phyloP scores from a whole-genome alignment of 2,113 vertebrate species.

The Urocynchramus pylzowi region DNA sequence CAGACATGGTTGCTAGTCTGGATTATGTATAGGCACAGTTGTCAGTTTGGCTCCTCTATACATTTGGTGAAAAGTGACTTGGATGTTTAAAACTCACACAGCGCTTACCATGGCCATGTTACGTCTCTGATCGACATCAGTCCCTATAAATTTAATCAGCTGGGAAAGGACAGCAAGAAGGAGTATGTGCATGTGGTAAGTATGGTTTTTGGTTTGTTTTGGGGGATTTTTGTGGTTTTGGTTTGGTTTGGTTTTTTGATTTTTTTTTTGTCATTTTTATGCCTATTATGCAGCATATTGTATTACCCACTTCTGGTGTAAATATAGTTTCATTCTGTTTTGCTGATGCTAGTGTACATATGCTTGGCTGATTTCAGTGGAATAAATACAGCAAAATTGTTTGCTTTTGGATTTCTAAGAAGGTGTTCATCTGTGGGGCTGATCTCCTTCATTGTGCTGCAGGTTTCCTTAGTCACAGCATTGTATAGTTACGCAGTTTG shows the following conservation, averaged over 20 bases:
- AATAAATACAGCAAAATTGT: background rate
- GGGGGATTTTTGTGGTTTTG: background rate
- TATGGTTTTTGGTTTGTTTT: background rate
- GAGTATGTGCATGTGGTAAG: slow-evolving; percentile 94
- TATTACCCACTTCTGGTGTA: background rate
- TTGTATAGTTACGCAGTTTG: background rate
- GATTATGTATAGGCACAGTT: background rate
- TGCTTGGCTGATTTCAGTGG: background rate
- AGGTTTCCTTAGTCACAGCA: background rate
- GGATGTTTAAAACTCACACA: slow-evolving; percentile 61
- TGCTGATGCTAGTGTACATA: background rate
- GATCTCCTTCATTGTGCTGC: background rate
- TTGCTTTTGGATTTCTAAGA: background rate
- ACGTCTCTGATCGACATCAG: slow-evolving; percentile 97
- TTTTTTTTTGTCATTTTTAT: background rate
- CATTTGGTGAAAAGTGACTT: slow-evolving; percentile 23
- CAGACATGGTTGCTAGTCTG: background rate
- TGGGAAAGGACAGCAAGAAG: slow-evolving; percentile 78
- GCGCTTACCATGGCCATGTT: slow-evolving; percentile 95
- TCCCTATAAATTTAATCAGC: slow-evolving; percentile 92
- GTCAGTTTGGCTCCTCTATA: slow-evolving; percentile 11
- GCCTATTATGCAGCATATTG: background rate
- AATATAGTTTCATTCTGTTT: background rate
- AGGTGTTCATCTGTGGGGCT: background rate
- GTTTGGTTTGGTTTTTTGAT: background rate